Conservation (phyloP, 2,113 vertebrate genomes). For the Petrocephalus microphthalmus region DNA sequence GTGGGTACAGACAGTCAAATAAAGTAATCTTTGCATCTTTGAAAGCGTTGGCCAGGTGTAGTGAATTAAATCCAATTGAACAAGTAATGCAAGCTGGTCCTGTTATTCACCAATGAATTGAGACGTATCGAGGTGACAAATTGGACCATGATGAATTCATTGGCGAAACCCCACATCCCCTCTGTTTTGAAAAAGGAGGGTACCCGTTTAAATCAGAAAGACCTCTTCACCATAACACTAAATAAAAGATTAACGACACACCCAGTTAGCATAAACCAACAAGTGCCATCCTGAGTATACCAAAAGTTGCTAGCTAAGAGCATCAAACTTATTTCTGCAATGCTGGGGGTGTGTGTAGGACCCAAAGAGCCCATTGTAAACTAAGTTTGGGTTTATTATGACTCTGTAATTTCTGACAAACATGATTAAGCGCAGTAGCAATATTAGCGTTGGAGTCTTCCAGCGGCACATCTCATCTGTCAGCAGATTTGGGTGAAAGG, state of each 20-base stretch:
- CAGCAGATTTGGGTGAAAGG: neutral
- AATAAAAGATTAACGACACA: constrained; percentile 42
- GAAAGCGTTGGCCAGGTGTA: constrained; percentile 27
- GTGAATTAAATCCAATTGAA: constrained; percentile 37
- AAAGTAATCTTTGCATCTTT: constrained; percentile 34
- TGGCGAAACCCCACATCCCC: neutral
- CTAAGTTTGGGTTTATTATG: neutral
- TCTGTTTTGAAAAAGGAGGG: neutral
- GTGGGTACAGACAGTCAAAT: constrained; percentile 15
- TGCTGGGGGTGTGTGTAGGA: neutral
- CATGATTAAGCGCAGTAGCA: neutral
- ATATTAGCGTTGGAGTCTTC: neutral
- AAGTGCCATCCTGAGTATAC: neutral
- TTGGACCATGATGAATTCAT: neutral
- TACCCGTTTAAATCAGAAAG: constrained; percentile 33
- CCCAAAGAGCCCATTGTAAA: neutral
- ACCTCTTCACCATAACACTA: constrained; percentile 36
- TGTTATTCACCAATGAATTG: constrained; percentile 27
- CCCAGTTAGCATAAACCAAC: constrained; percentile 30
- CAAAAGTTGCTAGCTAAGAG: neutral
- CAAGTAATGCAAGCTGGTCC: constrained; percentile 36
- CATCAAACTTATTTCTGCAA: neutral
- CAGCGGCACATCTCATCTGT: neutral
- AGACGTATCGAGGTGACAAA: neutral
- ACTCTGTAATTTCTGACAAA: neutral